phyloP scores from a whole-genome alignment of 2,888 invertebrate genomes.

The Andrena hattorfiana region DNA sequence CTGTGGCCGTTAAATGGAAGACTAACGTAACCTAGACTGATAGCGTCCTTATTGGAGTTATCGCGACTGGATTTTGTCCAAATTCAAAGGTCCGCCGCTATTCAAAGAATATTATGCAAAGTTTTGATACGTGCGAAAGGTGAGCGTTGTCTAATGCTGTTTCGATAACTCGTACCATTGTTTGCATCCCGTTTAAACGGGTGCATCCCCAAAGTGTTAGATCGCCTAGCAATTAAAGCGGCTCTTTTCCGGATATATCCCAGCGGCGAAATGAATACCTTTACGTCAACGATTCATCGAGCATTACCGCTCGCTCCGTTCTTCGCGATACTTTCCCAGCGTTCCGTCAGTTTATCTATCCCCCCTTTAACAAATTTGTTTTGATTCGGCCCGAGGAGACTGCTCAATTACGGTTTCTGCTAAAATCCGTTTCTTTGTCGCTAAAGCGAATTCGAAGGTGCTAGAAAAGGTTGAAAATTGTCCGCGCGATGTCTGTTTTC shows the following conservation, averaged over 20 bases:
- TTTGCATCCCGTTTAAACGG: slow-evolving; percentile 29
- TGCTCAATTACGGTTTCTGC: neutral
- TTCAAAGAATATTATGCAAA: slow-evolving; percentile 73
- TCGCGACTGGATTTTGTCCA: slow-evolving; percentile 61
- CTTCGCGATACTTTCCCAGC: neutral
- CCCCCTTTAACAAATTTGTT: neutral
- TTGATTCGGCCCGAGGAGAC: neutral
- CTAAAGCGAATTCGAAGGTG: neutral
- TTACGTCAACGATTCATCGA: neutral
- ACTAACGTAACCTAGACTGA: slow-evolving; percentile 74
- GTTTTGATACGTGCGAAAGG: slow-evolving; percentile 70
- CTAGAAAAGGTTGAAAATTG: neutral
- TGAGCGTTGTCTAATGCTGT: slow-evolving; percentile 33
- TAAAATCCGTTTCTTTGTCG: neutral
- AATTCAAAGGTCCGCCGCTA: slow-evolving; percentile 62
- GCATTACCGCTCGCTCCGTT: neutral
- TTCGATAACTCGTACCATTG: slow-evolving; percentile 24
- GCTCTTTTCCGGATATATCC: neutral
- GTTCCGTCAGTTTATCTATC: neutral
- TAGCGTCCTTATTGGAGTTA: slow-evolving; percentile 78
- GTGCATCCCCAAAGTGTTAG: slow-evolving; percentile 19
- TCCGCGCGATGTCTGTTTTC: neutral
- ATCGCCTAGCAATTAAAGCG: slow-evolving; percentile 3
- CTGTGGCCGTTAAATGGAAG: slow-evolving; percentile 75
- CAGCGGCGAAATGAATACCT: slow-evolving; percentile 9